Evolutionary conservation across 2,888 invertebrate genomes (phyloP).

Genomic region (Drosophila sordidapex): DNA sequence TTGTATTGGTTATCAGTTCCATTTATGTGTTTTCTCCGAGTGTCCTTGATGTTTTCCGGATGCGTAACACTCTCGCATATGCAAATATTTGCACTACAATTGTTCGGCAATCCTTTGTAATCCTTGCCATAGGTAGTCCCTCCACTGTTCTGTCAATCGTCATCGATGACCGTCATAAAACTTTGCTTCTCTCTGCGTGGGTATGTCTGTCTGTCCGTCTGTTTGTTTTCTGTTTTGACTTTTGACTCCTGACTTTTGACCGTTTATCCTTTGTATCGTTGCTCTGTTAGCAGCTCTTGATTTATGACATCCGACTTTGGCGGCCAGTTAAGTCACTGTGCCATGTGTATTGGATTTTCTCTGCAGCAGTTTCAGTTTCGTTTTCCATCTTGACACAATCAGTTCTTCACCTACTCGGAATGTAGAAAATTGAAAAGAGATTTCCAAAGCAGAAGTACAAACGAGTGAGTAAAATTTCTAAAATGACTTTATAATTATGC

Average conservation of each 20-base stretch:
- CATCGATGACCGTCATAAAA: conserved; percentile 73
- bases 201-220: conserved; percentile 56
- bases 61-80: conserved; percentile 63
- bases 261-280: conserved; percentile 46
- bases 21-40: conserved; percentile 5
- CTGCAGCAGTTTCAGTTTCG: conserved; percentile 56
- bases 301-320: conserved; percentile 68
- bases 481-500: neutral
- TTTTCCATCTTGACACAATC: conserved; percentile 51
- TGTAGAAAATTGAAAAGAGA: neutral
- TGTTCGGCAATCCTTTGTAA: conserved; percentile 79
- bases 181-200: conserved; percentile 43
- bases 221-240: conserved; percentile 66
- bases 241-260: conserved; percentile 55
- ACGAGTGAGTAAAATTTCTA: conserved; percentile 2
- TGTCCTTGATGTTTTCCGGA: conserved; percentile 74
- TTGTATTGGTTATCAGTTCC: conserved; percentile 10
- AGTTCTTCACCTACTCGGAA: conserved; percentile 30
- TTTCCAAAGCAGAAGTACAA: neutral
- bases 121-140: conserved; percentile 71
- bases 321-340: conserved; percentile 39
- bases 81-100: conserved; percentile 74
- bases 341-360: conserved; percentile 39
- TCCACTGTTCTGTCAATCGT: conserved; percentile 55
- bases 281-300: conserved; percentile 46